These are phyloP conservation scores for Pristionchus mayeri DNA, from an alignment of 2,888 invertebrate genomes.

Conservation along the genomic window DNA sequence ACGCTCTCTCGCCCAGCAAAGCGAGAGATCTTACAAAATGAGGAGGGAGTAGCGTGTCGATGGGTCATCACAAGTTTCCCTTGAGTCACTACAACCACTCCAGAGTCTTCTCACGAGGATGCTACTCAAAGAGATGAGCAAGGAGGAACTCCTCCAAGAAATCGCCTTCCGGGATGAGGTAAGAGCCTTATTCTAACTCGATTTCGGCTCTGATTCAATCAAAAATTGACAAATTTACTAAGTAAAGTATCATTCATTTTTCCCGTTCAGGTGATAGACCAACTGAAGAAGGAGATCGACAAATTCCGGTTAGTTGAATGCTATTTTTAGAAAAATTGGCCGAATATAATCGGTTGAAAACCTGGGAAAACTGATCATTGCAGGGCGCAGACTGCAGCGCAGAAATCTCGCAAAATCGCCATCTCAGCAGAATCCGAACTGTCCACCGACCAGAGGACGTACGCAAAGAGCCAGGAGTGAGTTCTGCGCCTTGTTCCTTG, in stretches of 20 bases:
- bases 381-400: background rate
- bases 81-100: no score
- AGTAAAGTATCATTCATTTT: background rate
- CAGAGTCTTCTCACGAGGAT: background rate
- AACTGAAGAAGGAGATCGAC: constrained; percentile 50
- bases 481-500: no score
- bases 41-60: no score
- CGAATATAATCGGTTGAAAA: no score
- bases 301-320: constrained; percentile 48
- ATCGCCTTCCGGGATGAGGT: constrained; percentile 49
- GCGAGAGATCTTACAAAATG: no score
- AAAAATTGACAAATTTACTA: background rate
- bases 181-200: no score
- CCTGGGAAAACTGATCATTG: no score
- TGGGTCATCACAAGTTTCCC: no score
- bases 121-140: constrained; percentile 46
- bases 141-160: constrained; percentile 49
- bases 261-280: constrained; percentile 32
- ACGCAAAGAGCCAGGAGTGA: constrained; percentile 46
- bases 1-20: no score
- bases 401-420: constrained; percentile 65
- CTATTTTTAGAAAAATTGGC: background rate
- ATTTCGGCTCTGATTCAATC: background rate
- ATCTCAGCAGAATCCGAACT: constrained; percentile 67
- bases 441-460: constrained; percentile 16